Percentiles rank a stretch among this genome's conserved stretches.
These are phyloP conservation scores for Engystomops pustulosus DNA, from an alignment of 2,113 vertebrate species.

Conservation along the genomic window DNA sequence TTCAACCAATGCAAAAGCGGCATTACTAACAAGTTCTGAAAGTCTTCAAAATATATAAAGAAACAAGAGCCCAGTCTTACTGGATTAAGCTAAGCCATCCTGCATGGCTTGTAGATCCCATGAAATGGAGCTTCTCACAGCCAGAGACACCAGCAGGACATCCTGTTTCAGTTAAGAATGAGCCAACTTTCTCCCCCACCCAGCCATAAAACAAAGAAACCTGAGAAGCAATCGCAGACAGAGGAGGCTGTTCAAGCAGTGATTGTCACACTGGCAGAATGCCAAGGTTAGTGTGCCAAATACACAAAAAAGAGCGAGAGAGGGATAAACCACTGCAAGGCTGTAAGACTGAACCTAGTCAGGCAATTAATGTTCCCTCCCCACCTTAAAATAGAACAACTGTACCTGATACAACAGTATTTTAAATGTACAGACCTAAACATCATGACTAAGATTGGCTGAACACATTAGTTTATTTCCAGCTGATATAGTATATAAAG, in stretches of 20 bases:
- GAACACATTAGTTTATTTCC: neutral
- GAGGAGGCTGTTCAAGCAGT: slow-evolving; percentile 77
- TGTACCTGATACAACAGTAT: neutral
- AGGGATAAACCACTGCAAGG: slow-evolving; percentile 62
- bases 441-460: neutral
- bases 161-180: slow-evolving; percentile 83
- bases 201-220: slow-evolving; percentile 78
- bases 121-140: slow-evolving; percentile 68
- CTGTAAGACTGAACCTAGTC: slow-evolving; percentile 72
- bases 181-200: slow-evolving; percentile 68
- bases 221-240: slow-evolving; percentile 75
- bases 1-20: slow-evolving; percentile 34
- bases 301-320: slow-evolving; percentile 54
- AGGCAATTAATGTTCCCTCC: slow-evolving; percentile 71
- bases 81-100: slow-evolving; percentile 80
- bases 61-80: slow-evolving; percentile 66
- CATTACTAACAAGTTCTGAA: slow-evolving; percentile 52
- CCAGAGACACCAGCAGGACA: slow-evolving; percentile 77
- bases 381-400: neutral
- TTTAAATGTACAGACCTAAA: neutral
- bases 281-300: slow-evolving; percentile 71
- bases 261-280: slow-evolving; percentile 83
- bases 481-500: neutral
- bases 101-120: slow-evolving; percentile 51
- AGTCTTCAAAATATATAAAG: slow-evolving; percentile 70